These are phyloP conservation scores for Drosophila nebulosa DNA, from an alignment of 1,140 invertebrate species.

Conservation along the genomic window DNA sequence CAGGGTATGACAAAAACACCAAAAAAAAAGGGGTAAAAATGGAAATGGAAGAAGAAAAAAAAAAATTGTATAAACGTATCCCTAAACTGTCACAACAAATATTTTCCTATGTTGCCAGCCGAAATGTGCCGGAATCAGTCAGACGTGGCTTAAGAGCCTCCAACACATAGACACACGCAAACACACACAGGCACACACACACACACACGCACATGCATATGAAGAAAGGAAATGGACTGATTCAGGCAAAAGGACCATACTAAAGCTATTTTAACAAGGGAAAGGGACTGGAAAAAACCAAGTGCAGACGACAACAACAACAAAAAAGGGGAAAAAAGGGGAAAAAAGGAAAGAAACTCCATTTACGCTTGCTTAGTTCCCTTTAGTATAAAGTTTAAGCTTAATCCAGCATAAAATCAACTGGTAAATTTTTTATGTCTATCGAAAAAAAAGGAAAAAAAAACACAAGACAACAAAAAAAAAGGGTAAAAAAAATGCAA, in stretches of 20 bases:
- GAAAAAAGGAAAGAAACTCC: constrained; percentile 45
- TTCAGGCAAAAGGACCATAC: constrained; percentile 46
- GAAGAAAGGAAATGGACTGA: background rate
- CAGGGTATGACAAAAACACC: background rate
- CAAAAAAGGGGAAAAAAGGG: constrained; percentile 6
- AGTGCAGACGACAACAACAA: constrained; percentile 23
- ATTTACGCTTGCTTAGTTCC: constrained; percentile 80
- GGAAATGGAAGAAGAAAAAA: constrained; percentile 6
- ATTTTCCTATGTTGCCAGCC: constrained; percentile 47
- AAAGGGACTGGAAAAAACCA: constrained; percentile 60
- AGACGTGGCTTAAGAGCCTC: constrained; percentile 53
- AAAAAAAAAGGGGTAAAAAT: constrained; percentile 10
- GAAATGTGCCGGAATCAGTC: constrained; percentile 65
- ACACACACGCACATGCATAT: constrained; percentile 12
- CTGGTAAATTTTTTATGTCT: constrained; percentile 78
- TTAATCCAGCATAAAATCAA: constrained; percentile 80
- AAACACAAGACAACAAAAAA: no score
- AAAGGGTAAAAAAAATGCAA: constrained; percentile 40
- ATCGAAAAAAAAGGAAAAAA: constrained; percentile 2
- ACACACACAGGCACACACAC: constrained; percentile 16
- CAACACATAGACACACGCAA: constrained; percentile 27
- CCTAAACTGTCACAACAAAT: constrained; percentile 70
- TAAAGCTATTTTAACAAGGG: constrained; percentile 78
- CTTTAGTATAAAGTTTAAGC: constrained; percentile 79
- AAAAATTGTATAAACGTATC: constrained; percentile 1